Base-by-base conservation (phyloP, 2,113 vertebrate species). In the Ceratotherium simum region DNA sequence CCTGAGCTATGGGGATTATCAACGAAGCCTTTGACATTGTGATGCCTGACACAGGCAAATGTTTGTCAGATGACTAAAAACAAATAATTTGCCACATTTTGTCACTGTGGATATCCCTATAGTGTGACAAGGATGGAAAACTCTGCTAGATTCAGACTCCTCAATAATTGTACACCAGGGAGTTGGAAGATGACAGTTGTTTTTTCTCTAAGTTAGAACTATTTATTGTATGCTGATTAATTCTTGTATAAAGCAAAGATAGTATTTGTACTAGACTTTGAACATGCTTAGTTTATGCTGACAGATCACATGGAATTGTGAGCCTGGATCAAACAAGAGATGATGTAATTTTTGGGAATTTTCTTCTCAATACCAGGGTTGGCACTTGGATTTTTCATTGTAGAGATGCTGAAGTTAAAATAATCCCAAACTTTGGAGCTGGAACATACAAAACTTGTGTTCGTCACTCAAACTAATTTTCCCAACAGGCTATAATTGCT, bases 401-500 rank as follows among this genome's bases (percentile, higher is more conserved):
- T 51, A 42, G 36, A 81, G 76, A 64, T 70, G 33, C 33, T 82
- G 80, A 92, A 62, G 67, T 73, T 84, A 90, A 97, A 92, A 60
- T 16, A 33, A 64, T 79, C 67, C 25, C 56, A 70, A 29, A 11
- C 67, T 62, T 58, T 67, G 62, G 85, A 95, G 5, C 36, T 67
- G 58, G 64, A 82, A 75, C 42, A 25, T 23, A 42, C 29, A 69
- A 48, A 67, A 27, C n/a, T 27, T 31, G 6, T 65, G 62, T 81
- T 83, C 96, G 92, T 89, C 96, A 85, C 86, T 95, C 95, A 95
- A 36, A 60, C 62, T 97, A 96, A 97, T 79, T 92, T 62, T 48
- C 33, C 73, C 67, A 69, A 65, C 46, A 96, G 73, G 58, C 46
- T 56, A 2, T 97, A 97, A 95, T 96, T 93, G 78, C 54, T 79